A percentile compares a stretch with the other conserved stretches of the same genome.
Evolutionary conservation across 2,888 invertebrate species (phyloP).

Genomic region (Cerastoderma edule): DNA sequence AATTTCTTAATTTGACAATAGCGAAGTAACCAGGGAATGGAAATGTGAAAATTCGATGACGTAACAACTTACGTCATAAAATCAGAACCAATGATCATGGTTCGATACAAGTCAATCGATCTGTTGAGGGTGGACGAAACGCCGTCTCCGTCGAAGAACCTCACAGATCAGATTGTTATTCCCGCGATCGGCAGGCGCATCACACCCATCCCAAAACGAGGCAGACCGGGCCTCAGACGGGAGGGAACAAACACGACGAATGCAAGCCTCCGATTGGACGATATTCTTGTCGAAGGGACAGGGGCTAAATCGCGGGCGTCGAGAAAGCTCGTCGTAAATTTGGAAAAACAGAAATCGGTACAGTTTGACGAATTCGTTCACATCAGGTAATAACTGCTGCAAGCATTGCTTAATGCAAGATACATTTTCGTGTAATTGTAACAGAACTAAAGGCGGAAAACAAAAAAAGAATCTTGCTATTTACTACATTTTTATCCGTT

Average conservation of each 20-base stretch:
- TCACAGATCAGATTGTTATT: slow-evolving; percentile 45
- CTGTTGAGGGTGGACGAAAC: slow-evolving; percentile 37
- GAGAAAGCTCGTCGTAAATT: neutral
- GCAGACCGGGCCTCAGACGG: slow-evolving; percentile 1
- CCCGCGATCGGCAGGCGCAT: slow-evolving; percentile 45
- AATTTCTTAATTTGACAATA: too few relatives aligned
- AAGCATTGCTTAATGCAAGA: too few relatives aligned
- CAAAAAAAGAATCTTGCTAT: too few relatives aligned
- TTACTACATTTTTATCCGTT: too few relatives aligned
- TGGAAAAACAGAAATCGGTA: slow-evolving; percentile 46
- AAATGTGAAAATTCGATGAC: neutral
- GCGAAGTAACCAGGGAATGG: too few relatives aligned
- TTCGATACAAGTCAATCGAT: slow-evolving; percentile 22
- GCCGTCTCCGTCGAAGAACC: slow-evolving; percentile 53
- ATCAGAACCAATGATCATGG: slow-evolving; percentile 15
- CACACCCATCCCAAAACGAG: neutral
- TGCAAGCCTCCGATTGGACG: slow-evolving; percentile 44
- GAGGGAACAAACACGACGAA: slow-evolving; percentile 20
- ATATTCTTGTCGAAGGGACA: slow-evolving; percentile 32
- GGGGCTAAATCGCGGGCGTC: neutral
- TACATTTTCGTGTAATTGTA: too few relatives aligned
- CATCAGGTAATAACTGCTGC: slow-evolving; percentile 45
- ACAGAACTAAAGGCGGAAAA: too few relatives aligned
- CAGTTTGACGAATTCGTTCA: slow-evolving; percentile 49
- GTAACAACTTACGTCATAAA: neutral